Evolutionary conservation across 2,113 vertebrate species (phyloP).

Genomic region (Spheniscus mendiculus): DNA sequence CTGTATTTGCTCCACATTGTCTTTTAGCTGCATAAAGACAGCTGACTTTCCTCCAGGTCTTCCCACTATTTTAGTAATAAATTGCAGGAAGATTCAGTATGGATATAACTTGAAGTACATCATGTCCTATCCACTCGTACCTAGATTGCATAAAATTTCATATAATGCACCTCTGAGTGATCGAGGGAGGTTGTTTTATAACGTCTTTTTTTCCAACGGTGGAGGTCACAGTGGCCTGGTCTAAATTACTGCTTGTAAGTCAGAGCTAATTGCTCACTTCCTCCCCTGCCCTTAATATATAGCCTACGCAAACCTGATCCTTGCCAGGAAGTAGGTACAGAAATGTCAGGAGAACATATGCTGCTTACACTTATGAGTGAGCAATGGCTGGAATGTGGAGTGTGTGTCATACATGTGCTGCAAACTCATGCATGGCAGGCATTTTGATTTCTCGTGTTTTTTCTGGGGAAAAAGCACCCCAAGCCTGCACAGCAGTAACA

Average conservation of each 20-base stretch:
- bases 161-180: neutral
- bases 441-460: too few species aligned
- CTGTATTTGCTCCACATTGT: neutral
- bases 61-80: neutral
- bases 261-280: neutral
- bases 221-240: neutral
- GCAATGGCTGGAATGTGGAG: neutral
- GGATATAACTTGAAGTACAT: neutral
- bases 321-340: neutral
- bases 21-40: neutral
- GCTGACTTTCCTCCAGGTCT: neutral
- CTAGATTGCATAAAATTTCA: neutral
- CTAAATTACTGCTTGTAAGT: neutral
- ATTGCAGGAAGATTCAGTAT: neutral
- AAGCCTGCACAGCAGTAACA: neutral
- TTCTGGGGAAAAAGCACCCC: neutral
- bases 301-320: neutral
- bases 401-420: neutral
- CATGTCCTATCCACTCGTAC: neutral
- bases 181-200: neutral
- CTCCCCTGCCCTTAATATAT: neutral
- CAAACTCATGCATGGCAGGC: neutral
- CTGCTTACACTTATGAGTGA: neutral
- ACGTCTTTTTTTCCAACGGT: neutral
- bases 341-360: neutral